Evolutionary conservation across 2,797 vertebrate genomes (phyloP).

Genomic region (Dryobates pubescens): DNA sequence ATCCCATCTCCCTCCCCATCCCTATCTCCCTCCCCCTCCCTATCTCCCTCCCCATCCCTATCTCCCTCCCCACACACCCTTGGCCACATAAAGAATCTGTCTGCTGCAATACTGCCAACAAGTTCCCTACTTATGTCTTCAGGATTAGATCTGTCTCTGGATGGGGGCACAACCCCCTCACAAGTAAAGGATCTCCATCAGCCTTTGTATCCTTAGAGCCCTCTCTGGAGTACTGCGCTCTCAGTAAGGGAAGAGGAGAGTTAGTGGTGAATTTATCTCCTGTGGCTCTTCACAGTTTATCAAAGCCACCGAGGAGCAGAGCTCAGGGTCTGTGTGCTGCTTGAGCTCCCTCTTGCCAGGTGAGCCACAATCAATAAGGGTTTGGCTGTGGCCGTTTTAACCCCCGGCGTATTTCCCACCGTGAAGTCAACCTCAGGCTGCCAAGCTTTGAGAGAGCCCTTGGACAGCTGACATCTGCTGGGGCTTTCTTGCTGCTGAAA

Average conservation of each 20-base stretch:
- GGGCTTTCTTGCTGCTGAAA: background rate
- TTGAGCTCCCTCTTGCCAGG: background rate
- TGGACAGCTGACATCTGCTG: background rate
- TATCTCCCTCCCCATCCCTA: background rate
- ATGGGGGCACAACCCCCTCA: background rate
- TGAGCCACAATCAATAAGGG: background rate
- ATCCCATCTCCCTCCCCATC: too few relatives aligned
- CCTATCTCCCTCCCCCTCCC: too few relatives aligned
- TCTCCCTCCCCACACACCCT: background rate
- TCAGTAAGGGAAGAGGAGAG: background rate
- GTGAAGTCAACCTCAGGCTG: background rate
- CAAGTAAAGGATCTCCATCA: background rate
- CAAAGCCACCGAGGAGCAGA: background rate
- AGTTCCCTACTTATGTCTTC: background rate
- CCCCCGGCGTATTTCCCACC: background rate
- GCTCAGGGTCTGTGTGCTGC: background rate
- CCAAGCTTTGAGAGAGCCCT: background rate
- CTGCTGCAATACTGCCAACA: background rate
- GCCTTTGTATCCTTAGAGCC: background rate
- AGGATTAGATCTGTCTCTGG: background rate
- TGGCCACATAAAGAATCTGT: background rate
- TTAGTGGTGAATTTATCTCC: background rate
- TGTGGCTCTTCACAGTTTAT: background rate
- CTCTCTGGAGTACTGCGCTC: background rate
- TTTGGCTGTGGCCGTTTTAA: background rate